A percentile compares a stretch with the other conserved stretches of the same genome.
Conservation (phyloP, 2,888 invertebrate genomes). For the Caenorhabditis becei region DNA sequence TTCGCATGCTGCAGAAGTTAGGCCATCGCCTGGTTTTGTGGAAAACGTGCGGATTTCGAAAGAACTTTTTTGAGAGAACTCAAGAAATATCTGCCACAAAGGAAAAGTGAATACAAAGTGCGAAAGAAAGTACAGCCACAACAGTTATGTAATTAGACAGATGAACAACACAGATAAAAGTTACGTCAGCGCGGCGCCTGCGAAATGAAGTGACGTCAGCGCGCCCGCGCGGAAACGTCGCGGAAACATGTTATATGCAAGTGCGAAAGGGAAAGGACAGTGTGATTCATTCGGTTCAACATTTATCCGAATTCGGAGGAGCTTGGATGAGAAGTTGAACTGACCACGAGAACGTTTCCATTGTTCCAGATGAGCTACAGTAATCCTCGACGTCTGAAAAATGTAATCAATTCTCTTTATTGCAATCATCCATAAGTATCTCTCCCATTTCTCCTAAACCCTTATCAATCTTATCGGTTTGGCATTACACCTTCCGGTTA, state of each 20-base stretch:
- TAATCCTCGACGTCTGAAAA: too few species aligned
- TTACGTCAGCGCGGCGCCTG: constrained; percentile 11
- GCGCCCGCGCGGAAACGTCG: constrained; percentile 1
- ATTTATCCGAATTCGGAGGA: too few species aligned
- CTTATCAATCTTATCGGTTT: too few species aligned
- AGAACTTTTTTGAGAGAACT: neutral
- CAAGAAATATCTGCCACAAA: too few species aligned
- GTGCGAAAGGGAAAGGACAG: neutral
- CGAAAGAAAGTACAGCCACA: constrained; percentile 4
- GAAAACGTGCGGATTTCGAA: neutral
- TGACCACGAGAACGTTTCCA: too few species aligned
- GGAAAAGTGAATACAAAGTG: neutral
- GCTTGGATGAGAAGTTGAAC: too few species aligned
- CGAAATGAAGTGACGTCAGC: constrained; percentile 14
- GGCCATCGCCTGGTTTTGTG: neutral
- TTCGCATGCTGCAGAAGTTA: neutral
- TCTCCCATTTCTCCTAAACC: too few species aligned
- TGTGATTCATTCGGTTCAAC: too few species aligned
- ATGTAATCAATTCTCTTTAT: too few species aligned
- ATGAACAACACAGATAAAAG: constrained; percentile 13
- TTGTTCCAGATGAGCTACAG: too few species aligned
- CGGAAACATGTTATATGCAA: neutral
- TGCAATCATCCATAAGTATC: too few species aligned
- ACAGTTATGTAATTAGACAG: neutral
- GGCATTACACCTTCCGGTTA: too few species aligned